phyloP scores from a whole-genome alignment of 2,113 vertebrate species.

The Arizona elegans region DNA sequence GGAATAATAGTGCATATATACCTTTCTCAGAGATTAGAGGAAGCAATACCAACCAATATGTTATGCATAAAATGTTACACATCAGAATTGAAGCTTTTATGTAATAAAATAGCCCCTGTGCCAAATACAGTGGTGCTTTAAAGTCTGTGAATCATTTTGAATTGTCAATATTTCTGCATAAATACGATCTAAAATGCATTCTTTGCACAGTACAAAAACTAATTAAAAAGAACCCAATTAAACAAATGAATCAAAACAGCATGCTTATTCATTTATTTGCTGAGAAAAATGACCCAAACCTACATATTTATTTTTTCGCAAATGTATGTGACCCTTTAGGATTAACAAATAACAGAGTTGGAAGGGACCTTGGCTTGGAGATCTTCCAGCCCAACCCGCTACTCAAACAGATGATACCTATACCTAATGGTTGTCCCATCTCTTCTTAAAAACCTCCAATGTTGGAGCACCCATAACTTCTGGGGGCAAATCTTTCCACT shows the following conservation, averaged over 20 bases:
- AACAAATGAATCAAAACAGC: not conserved
- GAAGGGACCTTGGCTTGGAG: not conserved
- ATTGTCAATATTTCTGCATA: not conserved
- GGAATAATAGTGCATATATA: too few relatives aligned
- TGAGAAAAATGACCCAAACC: not conserved
- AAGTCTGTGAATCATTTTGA: not conserved
- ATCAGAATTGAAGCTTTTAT: not conserved
- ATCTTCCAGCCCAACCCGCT: not conserved
- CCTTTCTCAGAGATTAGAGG: not conserved
- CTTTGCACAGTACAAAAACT: not conserved
- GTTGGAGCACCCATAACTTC: not conserved
- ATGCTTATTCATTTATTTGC: not conserved
- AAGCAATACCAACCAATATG: not conserved
- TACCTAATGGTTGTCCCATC: not conserved
- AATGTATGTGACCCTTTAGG: not conserved
- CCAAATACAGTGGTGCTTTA: not conserved
- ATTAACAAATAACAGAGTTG: not conserved
- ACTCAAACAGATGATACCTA: not conserved
- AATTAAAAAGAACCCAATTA: not conserved
- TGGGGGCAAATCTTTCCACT: not conserved
- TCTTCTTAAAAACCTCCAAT: not conserved
- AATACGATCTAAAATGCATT: not conserved
- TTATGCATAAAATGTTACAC: not conserved
- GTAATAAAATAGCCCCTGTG: not conserved
- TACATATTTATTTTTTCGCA: not conserved